Evolutionary conservation across 2,888 invertebrate species (phyloP), one percentile per base, ranked within the genome.

Genomic region (Drosophila anomelani): DNA sequence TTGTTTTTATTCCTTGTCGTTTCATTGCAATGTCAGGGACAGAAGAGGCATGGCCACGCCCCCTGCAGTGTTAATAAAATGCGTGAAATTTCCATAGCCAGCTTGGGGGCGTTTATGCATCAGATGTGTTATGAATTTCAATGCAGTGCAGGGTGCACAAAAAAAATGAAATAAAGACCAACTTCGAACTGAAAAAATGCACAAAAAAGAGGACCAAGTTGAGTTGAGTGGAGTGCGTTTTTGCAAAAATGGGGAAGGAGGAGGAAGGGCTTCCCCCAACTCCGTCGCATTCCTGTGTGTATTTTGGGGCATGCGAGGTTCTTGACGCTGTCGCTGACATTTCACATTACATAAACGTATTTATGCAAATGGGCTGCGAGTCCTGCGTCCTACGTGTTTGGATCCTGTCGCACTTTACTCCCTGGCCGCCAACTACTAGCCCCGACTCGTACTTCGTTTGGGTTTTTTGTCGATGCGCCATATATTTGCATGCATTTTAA

Each of bases 401-500:
- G 51, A 49, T 66, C 55, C 39, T 46, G 43, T 15, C 53, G 20
- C 29, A 32, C 34, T 29, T 17, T 38, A 20, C 36, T 43, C 63
- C 54, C 58, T 44, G 41, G 20, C 60, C 47, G 46, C 36, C 46
- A 56, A 39, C 72, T 44, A 70, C 72, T 39, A 41, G 38, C 26
- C 32, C 13, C 36, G 6, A 29, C 44, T 39, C n/a, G 15, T 58
- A 23, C 26, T 69, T 36, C 29, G 59, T 20, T 62, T 5, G 5
- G 38, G 36, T 63, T 57, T 57, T 80, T 63, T 64, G 85, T 66
- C 72, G 79, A 77, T 76, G 83, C 80, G 84, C 76, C 73, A 82
- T 78, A 88, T 86, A 88, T 86, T 86, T 86, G 85, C 89, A 86
- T 89, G 85, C 89, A 89, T 86, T 86, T 86, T 79, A 89, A 86